Conservation (phyloP, 1,140 invertebrate genomes). For the Drosophila equinoxialis region DNA sequence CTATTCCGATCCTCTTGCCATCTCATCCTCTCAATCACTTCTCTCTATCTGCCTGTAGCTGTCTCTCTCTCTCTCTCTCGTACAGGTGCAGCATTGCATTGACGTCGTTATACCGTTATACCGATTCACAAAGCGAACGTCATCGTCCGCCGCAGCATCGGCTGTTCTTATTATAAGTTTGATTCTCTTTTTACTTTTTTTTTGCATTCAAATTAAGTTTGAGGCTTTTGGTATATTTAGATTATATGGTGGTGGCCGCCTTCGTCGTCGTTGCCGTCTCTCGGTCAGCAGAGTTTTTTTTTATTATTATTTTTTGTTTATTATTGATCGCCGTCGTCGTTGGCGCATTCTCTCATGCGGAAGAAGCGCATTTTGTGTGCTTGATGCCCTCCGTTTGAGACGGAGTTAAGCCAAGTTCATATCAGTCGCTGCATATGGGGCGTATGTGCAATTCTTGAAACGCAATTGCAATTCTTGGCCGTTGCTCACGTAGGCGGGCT, state of each 20-base stretch:
- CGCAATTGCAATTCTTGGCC: slow-evolving; percentile 53
- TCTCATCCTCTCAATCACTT: background rate
- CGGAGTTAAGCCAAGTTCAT: background rate
- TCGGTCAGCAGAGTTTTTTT: slow-evolving; percentile 70
- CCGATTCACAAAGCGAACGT: slow-evolving; percentile 12
- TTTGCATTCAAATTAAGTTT: slow-evolving; percentile 36
- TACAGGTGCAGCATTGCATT: slow-evolving; percentile 30
- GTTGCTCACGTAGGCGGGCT: slow-evolving; percentile 30
- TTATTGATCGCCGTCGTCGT: slow-evolving; percentile 18
- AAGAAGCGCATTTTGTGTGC: slow-evolving; percentile 23
- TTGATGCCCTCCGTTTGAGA: background rate
- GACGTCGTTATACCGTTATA: slow-evolving; percentile 29
- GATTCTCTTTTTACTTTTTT: slow-evolving; percentile 1
- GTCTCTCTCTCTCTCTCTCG: slow-evolving; percentile 19
- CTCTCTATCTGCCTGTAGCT: no score
- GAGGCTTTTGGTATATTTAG: slow-evolving; percentile 17
- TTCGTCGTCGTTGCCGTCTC: slow-evolving; percentile 51
- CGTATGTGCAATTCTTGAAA: slow-evolving; percentile 63
- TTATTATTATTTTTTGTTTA: no score
- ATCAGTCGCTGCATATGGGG: slow-evolving; percentile 50
- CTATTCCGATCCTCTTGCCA: background rate
- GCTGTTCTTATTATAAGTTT: slow-evolving; percentile 54
- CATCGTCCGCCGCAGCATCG: slow-evolving; percentile 39
- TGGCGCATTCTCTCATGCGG: slow-evolving; percentile 39
- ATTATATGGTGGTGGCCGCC: slow-evolving; percentile 21